Base-by-base conservation (phyloP, 2,797 vertebrate genomes). In the Limosa lapponica region DNA sequence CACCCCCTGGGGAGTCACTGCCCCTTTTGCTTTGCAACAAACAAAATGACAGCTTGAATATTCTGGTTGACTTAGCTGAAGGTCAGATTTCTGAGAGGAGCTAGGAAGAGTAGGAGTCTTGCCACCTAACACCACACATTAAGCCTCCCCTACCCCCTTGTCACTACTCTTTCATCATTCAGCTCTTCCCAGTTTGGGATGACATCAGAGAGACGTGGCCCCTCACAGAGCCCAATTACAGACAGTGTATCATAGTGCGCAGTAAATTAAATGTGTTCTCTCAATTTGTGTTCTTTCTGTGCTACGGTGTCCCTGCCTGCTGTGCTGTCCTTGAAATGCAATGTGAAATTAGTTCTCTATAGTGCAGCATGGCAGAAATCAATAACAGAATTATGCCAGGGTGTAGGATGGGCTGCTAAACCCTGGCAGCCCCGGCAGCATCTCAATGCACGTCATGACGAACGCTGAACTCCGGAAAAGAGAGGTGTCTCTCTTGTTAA, bases 351-450 rank as follows among this genome's bases (percentile, higher is more conserved):
- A 95, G 69, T 62, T 88, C 66, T 66, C 12, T 1, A 86, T 75
- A 78, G 84, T 91, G 37, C 54, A 90, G 57, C 2, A 1, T 41
- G 77, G 69, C 93, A 95, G 84, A 95, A 95, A 96, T 96, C 95
- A 88, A 93, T 95, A 96, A 75, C 62, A 86, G 87, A 97, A 95
- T 96, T 96, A 95, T 95, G 80, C 87, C 82, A 86, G 65, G 2
- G 2, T 1, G 2, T 22, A 78, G 65, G 46, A 89, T 1, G 1
- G 49, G 65, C 46, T 90, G 66, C 85, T 93, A 94, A 65, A 88
- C 19, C 34, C 43, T 72, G 61, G 34, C 75, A 85, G 30, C 59
- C 57, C 36, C 16, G 2, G 81, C 52, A 93, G 79, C 62, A 78
- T 69, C 87, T 83, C 81, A 83, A 64, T 81, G 85, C 48, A 34